Evolutionary conservation across 2,113 vertebrate genomes (phyloP).

Genomic region (Amblyornis subalaris): DNA sequence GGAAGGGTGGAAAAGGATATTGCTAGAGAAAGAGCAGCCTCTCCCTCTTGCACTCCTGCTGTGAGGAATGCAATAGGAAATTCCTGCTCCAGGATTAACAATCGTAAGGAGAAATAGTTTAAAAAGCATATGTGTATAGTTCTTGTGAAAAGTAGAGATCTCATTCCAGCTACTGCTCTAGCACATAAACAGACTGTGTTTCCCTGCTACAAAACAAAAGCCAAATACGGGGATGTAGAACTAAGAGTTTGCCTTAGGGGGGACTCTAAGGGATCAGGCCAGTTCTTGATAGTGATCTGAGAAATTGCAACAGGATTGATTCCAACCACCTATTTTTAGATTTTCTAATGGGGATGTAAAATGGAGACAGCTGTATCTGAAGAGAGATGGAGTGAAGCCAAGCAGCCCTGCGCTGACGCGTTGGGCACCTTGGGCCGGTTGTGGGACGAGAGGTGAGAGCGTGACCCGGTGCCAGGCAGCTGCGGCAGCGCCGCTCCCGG

Average conservation of each 20-base stretch:
- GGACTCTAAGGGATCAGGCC: not conserved
- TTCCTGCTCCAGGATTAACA: conserved; percentile 43
- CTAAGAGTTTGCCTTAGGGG: not conserved
- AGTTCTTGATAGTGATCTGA: not conserved
- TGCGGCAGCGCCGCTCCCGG: not conserved
- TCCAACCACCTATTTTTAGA: conserved; percentile 32
- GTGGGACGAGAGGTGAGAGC: rapidly evolving
- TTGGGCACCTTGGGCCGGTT: not conserved
- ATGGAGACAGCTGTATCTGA: not conserved
- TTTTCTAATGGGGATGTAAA: not conserved
- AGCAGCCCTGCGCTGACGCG: rapidly evolving
- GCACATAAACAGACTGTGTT: not conserved
- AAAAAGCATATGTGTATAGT: not conserved
- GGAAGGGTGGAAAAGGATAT: conserved; percentile 62
- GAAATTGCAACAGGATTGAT: not conserved
- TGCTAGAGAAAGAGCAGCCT: conserved; percentile 32
- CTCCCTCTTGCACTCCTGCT: conserved; percentile 40
- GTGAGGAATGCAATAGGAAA: conserved; percentile 57
- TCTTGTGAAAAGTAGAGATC: not conserved
- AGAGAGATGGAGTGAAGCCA: not conserved
- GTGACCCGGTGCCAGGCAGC: not conserved
- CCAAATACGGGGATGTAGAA: conserved; percentile 23
- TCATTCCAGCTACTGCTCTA: not conserved
- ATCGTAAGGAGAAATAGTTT: conserved; percentile 8
- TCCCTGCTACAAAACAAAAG: not conserved